A percentile compares a stretch with the other conserved stretches of the same genome.
These are phyloP conservation scores for Cephus runcator DNA, from an alignment of 2,888 invertebrate genomes.

Conservation along the genomic window DNA sequence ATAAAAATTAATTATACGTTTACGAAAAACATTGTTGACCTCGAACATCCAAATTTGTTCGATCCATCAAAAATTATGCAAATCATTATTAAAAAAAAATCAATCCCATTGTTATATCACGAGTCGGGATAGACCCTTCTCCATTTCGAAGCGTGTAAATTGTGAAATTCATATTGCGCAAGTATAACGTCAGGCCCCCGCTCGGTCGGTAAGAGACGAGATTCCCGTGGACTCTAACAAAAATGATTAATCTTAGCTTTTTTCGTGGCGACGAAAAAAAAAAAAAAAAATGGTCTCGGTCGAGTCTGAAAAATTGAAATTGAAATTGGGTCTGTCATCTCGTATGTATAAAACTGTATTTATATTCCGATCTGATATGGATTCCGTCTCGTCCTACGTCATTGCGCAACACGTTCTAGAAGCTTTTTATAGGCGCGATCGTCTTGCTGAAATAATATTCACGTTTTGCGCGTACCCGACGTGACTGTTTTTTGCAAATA, in stretches of 20 bases:
- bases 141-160: background rate
- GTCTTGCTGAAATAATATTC: background rate
- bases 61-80: background rate
- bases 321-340: background rate
- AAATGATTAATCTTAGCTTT: background rate
- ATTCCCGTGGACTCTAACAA: background rate
- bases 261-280: background rate
- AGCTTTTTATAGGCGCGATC: background rate
- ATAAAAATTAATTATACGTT: background rate
- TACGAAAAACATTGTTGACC: background rate
- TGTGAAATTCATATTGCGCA: background rate
- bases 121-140: background rate
- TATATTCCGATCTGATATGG: background rate
- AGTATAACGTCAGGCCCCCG: background rate
- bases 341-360: background rate
- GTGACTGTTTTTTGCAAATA: background rate
- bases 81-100: background rate
- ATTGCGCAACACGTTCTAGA: background rate
- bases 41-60: background rate
- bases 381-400: background rate
- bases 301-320: background rate
- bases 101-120: background rate
- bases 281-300: background rate
- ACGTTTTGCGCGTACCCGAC: background rate
- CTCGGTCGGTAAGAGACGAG: background rate